Evolutionary conservation across 1,140 invertebrate species (phyloP), one percentile per base, ranked within the genome.

Genomic region (Coelopa frigida): DNA sequence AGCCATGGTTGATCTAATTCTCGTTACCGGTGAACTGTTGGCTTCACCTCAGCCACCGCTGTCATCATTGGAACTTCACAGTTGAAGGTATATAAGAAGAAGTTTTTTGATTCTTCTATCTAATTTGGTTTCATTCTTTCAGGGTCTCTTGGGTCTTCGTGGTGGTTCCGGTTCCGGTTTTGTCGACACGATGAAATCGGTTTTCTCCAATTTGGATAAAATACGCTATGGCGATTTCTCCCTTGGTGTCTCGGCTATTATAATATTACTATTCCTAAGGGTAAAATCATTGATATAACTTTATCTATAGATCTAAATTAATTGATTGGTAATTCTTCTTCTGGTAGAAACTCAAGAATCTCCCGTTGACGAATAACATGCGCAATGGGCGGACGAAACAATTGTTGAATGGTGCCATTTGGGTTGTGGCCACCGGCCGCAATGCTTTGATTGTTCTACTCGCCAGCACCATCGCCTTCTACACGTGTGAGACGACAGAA

Each of bases 1-100:
- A 53, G 94, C 95, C 60, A 68, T 97, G 39, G 87, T 96, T 29
- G 89, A 95, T 59, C 87, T 94, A 59, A 96, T 98, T 47, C n/a
- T 94, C 92, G 0, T 74, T 86, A 37, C 86, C 92, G 6, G 90
- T 96, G 6, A n/a, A 91, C 90, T 23, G 89, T 84, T 51, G 90
- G 89, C 10, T 97, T 97, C 61, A 95, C 90, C 3, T 89, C 90
- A 5, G 92, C 90, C 0, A 93, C 90, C 5, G 88, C 93, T 0
- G 74, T 96, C 14, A 94, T 93, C 26, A 94, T 97, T 50, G 82
- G 87, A 22, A 76, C 81, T n/a, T 81, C 89, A 1, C 94, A 98
- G 72, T 57, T 96, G 4, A 95, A 90, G 72, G 53, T 55, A 39
- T 38, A 23, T 39, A 21, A 44, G 33, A 20, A 17, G 12, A 12